Evolutionary conservation across 2,888 invertebrate genomes (phyloP).

Genomic region (Caenorhabditis doughertyi): DNA sequence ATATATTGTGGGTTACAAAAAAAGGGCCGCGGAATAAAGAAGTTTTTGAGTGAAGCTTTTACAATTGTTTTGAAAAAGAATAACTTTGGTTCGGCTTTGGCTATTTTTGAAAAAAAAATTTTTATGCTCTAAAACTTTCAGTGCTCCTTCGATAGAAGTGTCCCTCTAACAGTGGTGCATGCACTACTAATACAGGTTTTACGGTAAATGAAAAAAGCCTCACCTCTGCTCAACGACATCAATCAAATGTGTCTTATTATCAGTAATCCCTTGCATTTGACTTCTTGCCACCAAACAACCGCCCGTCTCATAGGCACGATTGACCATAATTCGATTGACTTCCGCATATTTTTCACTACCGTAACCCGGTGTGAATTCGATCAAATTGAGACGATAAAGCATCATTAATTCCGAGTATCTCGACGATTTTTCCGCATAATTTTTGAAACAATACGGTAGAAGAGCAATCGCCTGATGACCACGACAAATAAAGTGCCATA

Average conservation of each 20-base stretch:
- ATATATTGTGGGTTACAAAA: background rate
- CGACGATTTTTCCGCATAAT: constrained; percentile 73
- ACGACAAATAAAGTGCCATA: constrained; percentile 75
- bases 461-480: constrained; percentile 76
- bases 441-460: constrained; percentile 76
- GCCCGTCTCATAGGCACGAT: constrained; percentile 71
- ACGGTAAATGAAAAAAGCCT: no score
- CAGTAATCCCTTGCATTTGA: constrained; percentile 75
- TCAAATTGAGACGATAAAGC: constrained; percentile 71
- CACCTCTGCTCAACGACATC: constrained; percentile 71
- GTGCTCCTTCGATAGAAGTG: no score
- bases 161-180: no score
- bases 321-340: constrained; percentile 75
- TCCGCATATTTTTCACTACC: constrained; percentile 76
- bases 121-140: no score
- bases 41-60: no score
- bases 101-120: no score
- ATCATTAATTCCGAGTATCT: constrained; percentile 71
- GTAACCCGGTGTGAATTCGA: constrained; percentile 76
- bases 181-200: no score
- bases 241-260: constrained; percentile 69
- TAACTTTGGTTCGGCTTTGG: no score
- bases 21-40: background rate
- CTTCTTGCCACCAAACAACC: constrained; percentile 74
- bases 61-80: no score